These are phyloP conservation scores for Argyresthia albistria DNA, from an alignment of 2,888 invertebrate species.

Conservation along the genomic window DNA sequence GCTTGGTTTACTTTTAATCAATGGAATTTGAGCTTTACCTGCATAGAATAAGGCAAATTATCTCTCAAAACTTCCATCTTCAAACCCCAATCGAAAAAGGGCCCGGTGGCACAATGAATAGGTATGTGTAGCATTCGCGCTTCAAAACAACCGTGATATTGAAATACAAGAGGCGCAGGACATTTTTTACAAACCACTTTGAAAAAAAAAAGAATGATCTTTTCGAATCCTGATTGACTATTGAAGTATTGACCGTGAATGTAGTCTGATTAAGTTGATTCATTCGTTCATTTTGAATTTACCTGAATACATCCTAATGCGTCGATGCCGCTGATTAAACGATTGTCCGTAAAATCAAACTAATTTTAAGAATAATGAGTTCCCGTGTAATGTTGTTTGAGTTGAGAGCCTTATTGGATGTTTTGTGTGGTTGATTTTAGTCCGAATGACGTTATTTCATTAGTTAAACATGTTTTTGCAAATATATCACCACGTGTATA, in stretches of 20 bases:
- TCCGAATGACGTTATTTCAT: not conserved
- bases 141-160: slow-evolving; percentile 40
- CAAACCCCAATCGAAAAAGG: slow-evolving; percentile 10
- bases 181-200: slow-evolving; percentile 22
- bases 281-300: slow-evolving; percentile 18
- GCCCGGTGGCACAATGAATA: slow-evolving; percentile 34
- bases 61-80: too few species aligned
- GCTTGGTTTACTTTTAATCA: too few species aligned
- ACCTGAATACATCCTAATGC: slow-evolving; percentile 22
- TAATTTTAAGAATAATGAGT: slow-evolving; percentile 5
- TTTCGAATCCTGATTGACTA: slow-evolving; percentile 11
- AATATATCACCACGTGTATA: not conserved
- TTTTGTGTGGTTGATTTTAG: not conserved
- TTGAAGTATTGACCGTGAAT: slow-evolving; percentile 21
- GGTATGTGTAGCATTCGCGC: slow-evolving; percentile 34
- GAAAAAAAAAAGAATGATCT: slow-evolving; percentile 17
- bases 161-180: slow-evolving; percentile 22
- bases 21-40: too few species aligned
- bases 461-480: not conserved
- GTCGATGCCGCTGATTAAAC: slow-evolving; percentile 24
- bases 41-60: too few species aligned
- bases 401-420: slow-evolving; percentile 1
- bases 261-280: slow-evolving; percentile 34
- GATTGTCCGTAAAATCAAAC: slow-evolving; percentile 19
- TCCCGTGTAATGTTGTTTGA: not conserved